Percentiles rank a stretch among this genome's conserved stretches.
Conservation (phyloP, 2,797 vertebrate genomes). For the Bovichtus variegatus region DNA sequence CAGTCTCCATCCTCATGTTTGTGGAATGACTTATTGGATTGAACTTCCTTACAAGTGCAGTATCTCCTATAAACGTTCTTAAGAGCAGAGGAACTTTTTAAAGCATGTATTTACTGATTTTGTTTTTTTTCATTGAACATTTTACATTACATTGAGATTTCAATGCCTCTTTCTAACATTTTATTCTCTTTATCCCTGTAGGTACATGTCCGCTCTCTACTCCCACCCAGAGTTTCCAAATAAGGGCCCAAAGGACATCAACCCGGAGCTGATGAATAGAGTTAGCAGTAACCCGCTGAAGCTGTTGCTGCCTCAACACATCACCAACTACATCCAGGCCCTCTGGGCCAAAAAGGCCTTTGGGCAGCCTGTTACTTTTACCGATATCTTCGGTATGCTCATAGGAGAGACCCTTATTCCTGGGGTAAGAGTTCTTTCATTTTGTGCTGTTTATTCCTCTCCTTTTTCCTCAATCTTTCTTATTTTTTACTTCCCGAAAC, state of each 20-base stretch:
- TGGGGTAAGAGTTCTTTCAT: constrained; percentile 83
- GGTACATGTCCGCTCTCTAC: constrained; percentile 97
- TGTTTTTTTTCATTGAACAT: not conserved
- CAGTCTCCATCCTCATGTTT: constrained; percentile 24
- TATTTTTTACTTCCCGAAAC: not conserved
- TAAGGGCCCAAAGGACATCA: constrained; percentile 94
- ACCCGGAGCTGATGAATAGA: constrained; percentile 91
- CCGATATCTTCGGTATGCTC: constrained; percentile 97
- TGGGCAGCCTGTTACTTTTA: constrained; percentile 98
- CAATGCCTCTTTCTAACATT: not conserved
- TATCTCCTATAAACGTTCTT: not conserved
- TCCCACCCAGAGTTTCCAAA: constrained; percentile 94
- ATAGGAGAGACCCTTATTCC: constrained; percentile 97
- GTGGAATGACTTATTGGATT: constrained; percentile 9
- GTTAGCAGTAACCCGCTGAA: constrained; percentile 95
- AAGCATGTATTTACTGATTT: not conserved
- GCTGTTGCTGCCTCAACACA: constrained; percentile 93
- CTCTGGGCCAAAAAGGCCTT: constrained; percentile 95
- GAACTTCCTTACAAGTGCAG: constrained; percentile 28
- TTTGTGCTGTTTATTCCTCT: not conserved
- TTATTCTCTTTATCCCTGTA: constrained; percentile 58
- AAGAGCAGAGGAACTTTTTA: not conserved
- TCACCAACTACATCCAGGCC: constrained; percentile 94
- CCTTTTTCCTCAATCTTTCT: not conserved
- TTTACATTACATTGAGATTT: not conserved